These are phyloP conservation scores for Oreotrochilus melanogaster DNA, from an alignment of 2,113 vertebrate species.

Conservation along the genomic window DNA sequence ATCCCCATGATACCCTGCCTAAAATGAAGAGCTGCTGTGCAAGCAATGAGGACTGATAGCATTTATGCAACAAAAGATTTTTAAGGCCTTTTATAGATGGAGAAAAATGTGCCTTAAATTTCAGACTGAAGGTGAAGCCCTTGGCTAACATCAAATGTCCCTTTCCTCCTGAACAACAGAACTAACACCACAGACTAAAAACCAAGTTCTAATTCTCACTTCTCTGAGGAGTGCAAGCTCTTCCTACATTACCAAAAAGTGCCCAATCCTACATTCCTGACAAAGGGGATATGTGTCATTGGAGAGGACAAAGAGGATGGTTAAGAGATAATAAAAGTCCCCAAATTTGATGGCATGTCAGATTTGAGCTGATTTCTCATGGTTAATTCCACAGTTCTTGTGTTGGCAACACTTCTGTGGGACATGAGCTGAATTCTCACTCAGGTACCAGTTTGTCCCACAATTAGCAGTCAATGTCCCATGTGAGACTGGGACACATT, in stretches of 20 bases:
- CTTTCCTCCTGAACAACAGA: not conserved
- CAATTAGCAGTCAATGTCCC: not conserved
- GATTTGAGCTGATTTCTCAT: not conserved
- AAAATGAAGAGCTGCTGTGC: not conserved
- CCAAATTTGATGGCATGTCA: not conserved
- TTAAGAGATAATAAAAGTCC: not conserved
- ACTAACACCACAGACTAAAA: not conserved
- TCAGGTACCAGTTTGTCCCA: not conserved
- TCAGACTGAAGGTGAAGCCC: not conserved
- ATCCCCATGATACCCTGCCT: not conserved
- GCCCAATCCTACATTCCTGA: not conserved
- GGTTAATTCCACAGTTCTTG: not conserved
- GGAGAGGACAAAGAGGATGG: not conserved
- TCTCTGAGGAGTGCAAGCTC: not conserved
- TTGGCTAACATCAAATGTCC: not conserved
- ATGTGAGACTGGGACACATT: not conserved
- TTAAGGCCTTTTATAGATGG: not conserved
- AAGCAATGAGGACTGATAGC: not conserved
- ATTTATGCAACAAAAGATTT: not conserved
- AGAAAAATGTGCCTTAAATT: not conserved
- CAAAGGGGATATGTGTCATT: not conserved
- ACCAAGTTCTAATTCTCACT: not conserved
- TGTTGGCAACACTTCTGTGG: not conserved
- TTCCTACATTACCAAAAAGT: not conserved
- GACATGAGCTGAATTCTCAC: not conserved